Percentiles rank a stretch among this genome's conserved stretches.
phyloP scores from a whole-genome alignment of 2,797 vertebrate species.

The Kryptopterus vitreolus region DNA sequence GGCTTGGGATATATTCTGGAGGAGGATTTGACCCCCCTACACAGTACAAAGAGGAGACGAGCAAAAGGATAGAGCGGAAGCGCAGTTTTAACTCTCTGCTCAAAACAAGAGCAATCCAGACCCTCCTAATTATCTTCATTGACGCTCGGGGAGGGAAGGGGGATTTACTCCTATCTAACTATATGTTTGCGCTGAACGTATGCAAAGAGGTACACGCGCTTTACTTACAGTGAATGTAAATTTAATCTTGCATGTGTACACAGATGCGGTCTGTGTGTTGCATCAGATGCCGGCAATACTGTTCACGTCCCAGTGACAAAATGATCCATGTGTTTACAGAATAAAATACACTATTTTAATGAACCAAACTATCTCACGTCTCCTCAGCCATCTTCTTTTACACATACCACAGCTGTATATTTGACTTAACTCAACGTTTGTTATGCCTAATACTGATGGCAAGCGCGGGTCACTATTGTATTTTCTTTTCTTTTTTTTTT shows the following conservation, averaged over 20 bases:
- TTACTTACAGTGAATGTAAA: conserved; percentile 30
- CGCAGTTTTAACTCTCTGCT: conserved; percentile 65
- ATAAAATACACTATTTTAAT: conserved; percentile 33
- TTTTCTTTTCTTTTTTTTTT: background rate
- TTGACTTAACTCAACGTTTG: conserved; percentile 24
- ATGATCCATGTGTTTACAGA: conserved; percentile 26
- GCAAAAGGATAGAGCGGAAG: too few species aligned
- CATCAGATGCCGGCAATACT: background rate
- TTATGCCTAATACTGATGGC: conserved; percentile 18
- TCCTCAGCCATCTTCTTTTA: conserved; percentile 21
- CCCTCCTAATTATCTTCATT: conserved; percentile 64
- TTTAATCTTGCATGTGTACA: conserved; percentile 16
- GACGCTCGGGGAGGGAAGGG: conserved; percentile 28
- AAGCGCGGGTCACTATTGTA: conserved; percentile 30
- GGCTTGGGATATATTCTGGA: conserved; percentile 83
- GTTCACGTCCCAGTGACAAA: conserved; percentile 9
- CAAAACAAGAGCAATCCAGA: conserved; percentile 63
- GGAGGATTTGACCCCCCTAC: too few species aligned
- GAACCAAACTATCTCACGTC: conserved; percentile 14
- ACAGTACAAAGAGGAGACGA: too few species aligned
- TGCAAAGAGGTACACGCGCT: conserved; percentile 25
- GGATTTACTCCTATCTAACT: conserved; percentile 32
- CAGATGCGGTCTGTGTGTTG: conserved; percentile 23
- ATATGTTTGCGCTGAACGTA: conserved; percentile 54
- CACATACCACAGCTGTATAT: conserved; percentile 10